These are phyloP conservation scores for Lasioglossum oenotherae DNA, from an alignment of 2,888 invertebrate genomes.

Conservation along the genomic window DNA sequence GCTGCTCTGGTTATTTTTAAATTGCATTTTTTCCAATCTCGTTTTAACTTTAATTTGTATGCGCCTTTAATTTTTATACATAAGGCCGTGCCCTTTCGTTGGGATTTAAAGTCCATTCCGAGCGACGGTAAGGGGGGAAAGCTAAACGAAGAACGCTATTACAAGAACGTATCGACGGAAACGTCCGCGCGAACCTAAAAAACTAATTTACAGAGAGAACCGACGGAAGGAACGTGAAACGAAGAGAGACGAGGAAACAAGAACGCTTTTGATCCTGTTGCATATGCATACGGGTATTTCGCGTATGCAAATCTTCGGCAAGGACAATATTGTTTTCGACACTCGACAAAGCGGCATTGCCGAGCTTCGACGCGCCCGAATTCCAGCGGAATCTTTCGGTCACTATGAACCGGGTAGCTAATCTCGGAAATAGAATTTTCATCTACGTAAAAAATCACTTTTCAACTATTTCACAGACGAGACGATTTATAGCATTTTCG, in stretches of 20 bases:
- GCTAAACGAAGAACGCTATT: not conserved
- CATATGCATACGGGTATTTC: constrained; percentile 64
- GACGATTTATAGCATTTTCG: not conserved
- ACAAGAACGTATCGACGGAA: constrained; percentile 29
- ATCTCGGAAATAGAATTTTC: constrained; percentile 6
- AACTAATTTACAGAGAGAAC: constrained; percentile 49
- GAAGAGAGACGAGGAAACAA: constrained; percentile 16
- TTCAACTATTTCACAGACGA: not conserved
- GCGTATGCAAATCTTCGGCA: constrained; percentile 62
- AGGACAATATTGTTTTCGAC: constrained; percentile 66
- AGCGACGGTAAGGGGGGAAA: not conserved
- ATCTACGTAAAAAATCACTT: not conserved
- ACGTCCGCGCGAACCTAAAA: constrained; percentile 44
- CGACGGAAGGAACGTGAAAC: constrained; percentile 6
- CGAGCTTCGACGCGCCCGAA: constrained; percentile 6
- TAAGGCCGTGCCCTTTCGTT: not conserved
- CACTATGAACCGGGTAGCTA: not conserved
- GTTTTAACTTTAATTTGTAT: not conserved
- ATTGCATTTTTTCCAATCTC: not conserved
- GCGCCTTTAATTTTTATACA: not conserved
- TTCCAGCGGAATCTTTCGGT: constrained; percentile 26
- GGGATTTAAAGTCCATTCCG: not conserved
- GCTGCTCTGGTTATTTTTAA: not conserved
- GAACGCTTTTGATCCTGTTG: constrained; percentile 62
- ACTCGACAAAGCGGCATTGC: constrained; percentile 43